A percentile compares a stretch with the other conserved stretches of the same genome.
Evolutionary conservation across 2,113 vertebrate genomes (phyloP).

Genomic region (Grus americana): DNA sequence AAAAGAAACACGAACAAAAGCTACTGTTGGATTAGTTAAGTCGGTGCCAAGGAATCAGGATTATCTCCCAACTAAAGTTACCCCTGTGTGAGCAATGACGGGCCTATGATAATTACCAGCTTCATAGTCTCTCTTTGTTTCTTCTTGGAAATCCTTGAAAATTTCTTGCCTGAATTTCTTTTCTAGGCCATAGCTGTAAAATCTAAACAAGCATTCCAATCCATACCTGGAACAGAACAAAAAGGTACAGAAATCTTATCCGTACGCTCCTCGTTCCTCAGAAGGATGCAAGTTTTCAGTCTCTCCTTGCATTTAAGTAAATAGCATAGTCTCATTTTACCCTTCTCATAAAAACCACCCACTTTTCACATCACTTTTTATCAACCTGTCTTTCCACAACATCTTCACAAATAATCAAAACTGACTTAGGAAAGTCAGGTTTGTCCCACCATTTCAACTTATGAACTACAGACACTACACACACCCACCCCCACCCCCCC

Average conservation of each 20-base stretch:
- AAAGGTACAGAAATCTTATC: background rate
- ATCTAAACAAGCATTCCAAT: constrained; percentile 96
- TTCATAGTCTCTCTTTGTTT: constrained; percentile 93
- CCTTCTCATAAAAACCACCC: background rate
- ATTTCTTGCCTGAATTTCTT: constrained; percentile 92
- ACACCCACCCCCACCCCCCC: background rate
- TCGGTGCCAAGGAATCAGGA: background rate
- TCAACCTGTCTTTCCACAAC: background rate
- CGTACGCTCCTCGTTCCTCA: background rate
- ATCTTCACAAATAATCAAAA: background rate
- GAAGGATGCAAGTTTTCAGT: background rate
- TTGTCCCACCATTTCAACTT: background rate
- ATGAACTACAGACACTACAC: accelerated
- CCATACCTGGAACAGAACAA: constrained; percentile 84
- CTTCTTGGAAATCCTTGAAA: constrained; percentile 95
- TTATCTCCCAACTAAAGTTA: background rate
- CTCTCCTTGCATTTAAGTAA: background rate
- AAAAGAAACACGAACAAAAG: background rate
- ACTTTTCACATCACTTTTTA: background rate
- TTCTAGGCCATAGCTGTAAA: constrained; percentile 97
- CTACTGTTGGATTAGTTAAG: background rate
- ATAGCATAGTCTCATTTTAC: background rate
- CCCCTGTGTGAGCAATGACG: background rate
- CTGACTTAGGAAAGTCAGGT: background rate
- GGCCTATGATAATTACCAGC: constrained; percentile 80